A percentile compares a stretch with the other conserved stretches of the same genome.
Conservation (phyloP, 1,140 invertebrate species). For the Dinoponera quadriceps region DNA sequence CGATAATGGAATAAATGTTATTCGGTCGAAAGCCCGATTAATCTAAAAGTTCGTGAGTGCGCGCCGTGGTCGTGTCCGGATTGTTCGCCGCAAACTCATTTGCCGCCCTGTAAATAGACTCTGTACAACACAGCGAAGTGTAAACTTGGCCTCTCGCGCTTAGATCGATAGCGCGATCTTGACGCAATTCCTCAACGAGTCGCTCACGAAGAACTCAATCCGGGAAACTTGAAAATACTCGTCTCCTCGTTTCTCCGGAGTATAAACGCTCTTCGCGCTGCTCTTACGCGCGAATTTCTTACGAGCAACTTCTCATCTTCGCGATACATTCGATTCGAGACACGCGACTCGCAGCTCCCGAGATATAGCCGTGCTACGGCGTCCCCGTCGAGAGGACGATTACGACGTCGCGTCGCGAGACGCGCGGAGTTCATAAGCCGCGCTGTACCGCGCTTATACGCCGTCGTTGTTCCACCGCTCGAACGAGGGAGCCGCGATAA, state of each 20-base stretch:
- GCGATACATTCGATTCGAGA: too few relatives aligned
- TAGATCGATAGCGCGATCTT: slow-evolving; percentile 6
- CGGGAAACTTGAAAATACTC: not conserved
- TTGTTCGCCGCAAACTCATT: slow-evolving; percentile 56
- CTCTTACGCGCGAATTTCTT: too few relatives aligned
- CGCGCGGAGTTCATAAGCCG: not conserved
- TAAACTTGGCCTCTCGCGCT: slow-evolving; percentile 48
- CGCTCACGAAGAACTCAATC: not conserved
- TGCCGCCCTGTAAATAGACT: slow-evolving; percentile 63
- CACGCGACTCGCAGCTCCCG: too few relatives aligned
- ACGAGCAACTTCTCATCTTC: too few relatives aligned
- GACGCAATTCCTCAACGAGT: not conserved
- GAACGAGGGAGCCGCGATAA: slow-evolving; percentile 2
- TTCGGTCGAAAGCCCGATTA: slow-evolving; percentile 72
- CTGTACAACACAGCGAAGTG: slow-evolving; percentile 24
- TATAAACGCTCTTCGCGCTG: too few relatives aligned
- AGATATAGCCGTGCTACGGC: too few relatives aligned
- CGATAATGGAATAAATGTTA: slow-evolving; percentile 80
- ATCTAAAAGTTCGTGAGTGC: slow-evolving; percentile 72
- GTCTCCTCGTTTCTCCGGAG: not conserved
- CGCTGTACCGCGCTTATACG: not conserved
- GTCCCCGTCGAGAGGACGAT: not conserved
- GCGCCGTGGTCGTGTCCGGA: slow-evolving; percentile 18
- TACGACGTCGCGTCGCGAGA: not conserved
- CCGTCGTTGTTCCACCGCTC: not conserved